Base-by-base conservation (phyloP, 2,888 invertebrate genomes). In the Metacarcinus magister region DNA sequence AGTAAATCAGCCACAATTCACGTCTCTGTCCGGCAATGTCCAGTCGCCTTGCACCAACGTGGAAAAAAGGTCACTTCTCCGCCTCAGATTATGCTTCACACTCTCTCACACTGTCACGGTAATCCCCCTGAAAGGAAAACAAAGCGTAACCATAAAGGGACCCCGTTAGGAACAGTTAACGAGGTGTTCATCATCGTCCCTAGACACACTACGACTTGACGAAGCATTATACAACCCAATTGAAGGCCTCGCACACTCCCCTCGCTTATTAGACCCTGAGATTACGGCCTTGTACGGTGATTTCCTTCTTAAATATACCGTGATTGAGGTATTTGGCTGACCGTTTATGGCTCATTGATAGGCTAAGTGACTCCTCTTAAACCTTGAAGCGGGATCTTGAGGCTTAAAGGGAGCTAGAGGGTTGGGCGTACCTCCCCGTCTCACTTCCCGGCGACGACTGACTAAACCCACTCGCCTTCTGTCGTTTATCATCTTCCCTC, bases 141-240 rank as follows among this genome's bases (percentile, higher is more conserved):
- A 82, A 82, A 82, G 28, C 32, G 82, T 82, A 82, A 82, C 82
- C 82, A 82, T 82, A 82, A 82, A 82, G 82, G 32, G 28, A 82
- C 82, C 32, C 82, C 82, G 82, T 82, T 82, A 32, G 82, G 32
- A 32, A 82, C 32, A 82, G 82, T 28, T 28, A 82, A 28, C 32
- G 28, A 23, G 32, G 28, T 82, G 32, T 82, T 82, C 32, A 82
- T 82, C 82, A 82, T 82, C 82, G 82, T 28, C 82, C 28, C 0
- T 32, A 82, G 32, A 82, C 82, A 19, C 82, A 82, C 10, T 7
- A 82, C 82, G 82, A 28, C 23, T 10, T 32, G 8, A 28, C 82
- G 13, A 5, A 82, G 1, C 82, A 32, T 82, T 32, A 82, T 13
- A 82, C 28, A 82, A 28, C 32, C 32, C 28, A 28, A 82, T 82